These are phyloP conservation scores for Apis laboriosa DNA, from an alignment of 1,140 invertebrate genomes.

Conservation along the genomic window DNA sequence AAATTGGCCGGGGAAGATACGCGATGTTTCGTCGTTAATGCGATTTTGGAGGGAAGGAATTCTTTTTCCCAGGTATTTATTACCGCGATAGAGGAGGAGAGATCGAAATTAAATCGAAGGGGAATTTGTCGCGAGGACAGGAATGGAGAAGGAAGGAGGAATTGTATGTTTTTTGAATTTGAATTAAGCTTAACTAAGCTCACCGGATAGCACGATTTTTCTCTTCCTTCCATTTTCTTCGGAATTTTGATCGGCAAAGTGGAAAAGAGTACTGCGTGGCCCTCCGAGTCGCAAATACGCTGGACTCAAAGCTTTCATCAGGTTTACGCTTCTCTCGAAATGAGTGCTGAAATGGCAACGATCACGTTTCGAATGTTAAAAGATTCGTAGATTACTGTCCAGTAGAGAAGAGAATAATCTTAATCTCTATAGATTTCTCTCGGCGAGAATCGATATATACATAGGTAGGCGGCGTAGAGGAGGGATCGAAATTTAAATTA, in stretches of 20 bases:
- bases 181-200: conserved; percentile 11
- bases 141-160: too few species aligned
- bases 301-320: conserved; percentile 83
- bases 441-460: not conserved
- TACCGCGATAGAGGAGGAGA: conserved; percentile 8
- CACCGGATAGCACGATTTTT: conserved; percentile 66
- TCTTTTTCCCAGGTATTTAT: not conserved
- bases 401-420: too few species aligned
- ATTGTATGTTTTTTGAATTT: too few species aligned
- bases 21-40: conserved; percentile 23
- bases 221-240: conserved; percentile 62
- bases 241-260: conserved; percentile 74
- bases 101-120: not conserved
- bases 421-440: not conserved
- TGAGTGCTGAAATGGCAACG: conserved; percentile 29
- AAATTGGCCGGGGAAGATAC: conserved; percentile 39
- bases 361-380: not conserved
- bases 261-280: conserved; percentile 80
- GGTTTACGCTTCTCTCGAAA: conserved; percentile 67
- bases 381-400: too few species aligned
- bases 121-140: not conserved
- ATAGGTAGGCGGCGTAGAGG: too few species aligned
- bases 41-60: conserved; percentile 20
- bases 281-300: conserved; percentile 84
- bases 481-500: conserved; percentile 18